Conservation (phyloP, 2,797 vertebrate genomes). For the Enteromius radiatus region DNA sequence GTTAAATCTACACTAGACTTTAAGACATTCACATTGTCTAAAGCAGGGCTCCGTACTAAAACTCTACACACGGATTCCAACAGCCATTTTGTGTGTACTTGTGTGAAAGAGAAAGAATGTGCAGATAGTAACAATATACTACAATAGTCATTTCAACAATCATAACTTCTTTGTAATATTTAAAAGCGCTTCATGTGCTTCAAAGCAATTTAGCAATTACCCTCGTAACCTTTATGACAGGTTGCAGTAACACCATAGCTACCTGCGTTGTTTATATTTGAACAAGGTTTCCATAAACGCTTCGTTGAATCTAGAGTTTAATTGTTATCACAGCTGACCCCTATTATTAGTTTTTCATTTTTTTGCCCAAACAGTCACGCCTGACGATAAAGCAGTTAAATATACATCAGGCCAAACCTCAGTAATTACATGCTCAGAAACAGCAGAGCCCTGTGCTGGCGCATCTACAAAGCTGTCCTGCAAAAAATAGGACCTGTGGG, state of each 20-base stretch:
- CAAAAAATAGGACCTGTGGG: slow-evolving; percentile 63
- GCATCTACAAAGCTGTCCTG: slow-evolving; percentile 70
- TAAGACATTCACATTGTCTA: not conserved
- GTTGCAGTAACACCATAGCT: slow-evolving; percentile 16
- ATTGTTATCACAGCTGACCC: slow-evolving; percentile 29
- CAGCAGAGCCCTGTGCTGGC: slow-evolving; percentile 71
- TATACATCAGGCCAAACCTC: slow-evolving; percentile 70
- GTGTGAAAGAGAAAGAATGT: not conserved
- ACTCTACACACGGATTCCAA: not conserved
- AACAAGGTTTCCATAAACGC: not conserved
- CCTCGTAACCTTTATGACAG: slow-evolving; percentile 25
- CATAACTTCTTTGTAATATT: not conserved
- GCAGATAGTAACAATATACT: not conserved
- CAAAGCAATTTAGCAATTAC: slow-evolving; percentile 31
- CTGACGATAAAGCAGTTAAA: slow-evolving; percentile 75
- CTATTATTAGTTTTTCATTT: slow-evolving; percentile 56
- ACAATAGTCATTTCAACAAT: not conserved
- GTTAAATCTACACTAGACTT: not conserved
- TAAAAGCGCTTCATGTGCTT: slow-evolving; percentile 3
- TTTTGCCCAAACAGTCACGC: slow-evolving; percentile 71
- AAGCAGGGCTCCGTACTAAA: not conserved
- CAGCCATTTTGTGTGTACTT: slow-evolving; percentile 11
- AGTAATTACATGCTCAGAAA: slow-evolving; percentile 78
- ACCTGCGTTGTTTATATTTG: slow-evolving; percentile 36
- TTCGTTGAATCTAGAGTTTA: not conserved